Conservation (phyloP, 2,113 vertebrate genomes). For the Xenopus tropicalis region UCB_Xtro_10.0 CM004444.2:178085001-178085500, state of each 20-base stretch:
- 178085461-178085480: too few relatives aligned
- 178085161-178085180: neutral
- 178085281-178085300: neutral
- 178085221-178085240: constrained; percentile 12
- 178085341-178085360: too few relatives aligned
- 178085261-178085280: neutral
- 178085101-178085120: neutral
- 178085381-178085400: too few relatives aligned
- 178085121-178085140: neutral
- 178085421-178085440: too few relatives aligned
- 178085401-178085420: too few relatives aligned
- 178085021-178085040: neutral
- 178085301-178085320: constrained; percentile 4
- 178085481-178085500: too few relatives aligned
- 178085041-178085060: neutral
- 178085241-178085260: constrained; percentile 15
- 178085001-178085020: neutral
- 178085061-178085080: neutral
- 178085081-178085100: constrained; percentile 22
- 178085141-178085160: neutral
- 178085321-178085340: neutral
- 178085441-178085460: too few relatives aligned
- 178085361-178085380: too few relatives aligned
- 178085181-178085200: neutral
- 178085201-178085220: neutral